Evolutionary conservation across 2,797 vertebrate genomes (phyloP), one percentile per base, ranked within the genome.

Genomic region (Acipenser oxyrinchus): DNA sequence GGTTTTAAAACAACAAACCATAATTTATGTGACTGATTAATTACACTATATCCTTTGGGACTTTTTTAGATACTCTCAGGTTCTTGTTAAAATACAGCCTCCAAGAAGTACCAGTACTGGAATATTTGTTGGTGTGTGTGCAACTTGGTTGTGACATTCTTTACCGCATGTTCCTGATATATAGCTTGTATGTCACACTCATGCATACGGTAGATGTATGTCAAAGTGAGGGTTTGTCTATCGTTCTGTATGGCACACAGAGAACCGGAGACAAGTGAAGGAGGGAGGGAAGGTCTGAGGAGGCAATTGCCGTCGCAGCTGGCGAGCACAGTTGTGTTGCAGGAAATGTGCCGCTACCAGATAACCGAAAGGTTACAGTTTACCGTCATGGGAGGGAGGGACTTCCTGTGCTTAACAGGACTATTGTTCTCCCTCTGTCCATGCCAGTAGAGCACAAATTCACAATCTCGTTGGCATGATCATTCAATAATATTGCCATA

Each of bases 311-410:
- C 57, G 10, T 48, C 58, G 37, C 66, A 48, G 50, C 55, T 60
- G 60, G 15, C 52, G 11, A 9, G 8, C 12, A 60, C 52, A 62
- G 58, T 61, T 70, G 68, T 59, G 66, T 64, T 9, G 51, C 62
- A 81, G 82, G 79, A 83, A 76, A 77, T 72, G 72, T 82, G 77
- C 1, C 49, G 71, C 53, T 70, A 69, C 62, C 68, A 72, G 83
- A 84, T 83, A 83, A 80, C 70, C 37, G 49, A 60, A 49, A 55
- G 58, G 51, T 59, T 61, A 15, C 69, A 53, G 57, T 15, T 59
- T 55, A 51, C 69, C 69, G 60, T 57, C 67, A 65, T 57, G 71
- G 71, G 66, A 65, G 15, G 15, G 58, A 64, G 70, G 65, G 61
- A 66, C 77, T 73, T 82, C 81, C 81, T 83, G 62, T 68, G 65